These are phyloP conservation scores for Synchiropus splendidus DNA, from an alignment of 2,113 vertebrate species.

Conservation along the genomic window DNA sequence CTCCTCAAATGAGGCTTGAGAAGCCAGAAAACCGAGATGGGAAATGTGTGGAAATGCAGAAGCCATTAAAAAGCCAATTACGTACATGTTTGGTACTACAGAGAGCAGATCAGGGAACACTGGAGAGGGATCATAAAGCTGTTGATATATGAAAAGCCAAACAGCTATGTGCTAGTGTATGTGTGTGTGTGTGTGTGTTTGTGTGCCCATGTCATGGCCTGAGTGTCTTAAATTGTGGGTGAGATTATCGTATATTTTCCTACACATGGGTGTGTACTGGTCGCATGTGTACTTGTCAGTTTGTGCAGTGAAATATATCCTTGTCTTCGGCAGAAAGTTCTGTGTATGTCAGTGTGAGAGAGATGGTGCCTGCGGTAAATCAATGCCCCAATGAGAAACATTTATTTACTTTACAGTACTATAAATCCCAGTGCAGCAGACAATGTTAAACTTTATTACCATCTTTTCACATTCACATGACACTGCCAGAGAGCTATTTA, in stretches of 20 bases:
- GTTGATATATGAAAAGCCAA: constrained; percentile 72
- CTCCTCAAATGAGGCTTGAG: constrained; percentile 43
- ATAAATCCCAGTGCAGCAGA: constrained; percentile 42
- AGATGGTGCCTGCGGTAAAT: constrained; percentile 8
- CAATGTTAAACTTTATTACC: constrained; percentile 39
- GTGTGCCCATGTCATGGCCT: constrained; percentile 2
- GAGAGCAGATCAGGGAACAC: constrained; percentile 63
- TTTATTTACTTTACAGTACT: constrained; percentile 49
- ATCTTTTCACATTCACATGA: constrained; percentile 45
- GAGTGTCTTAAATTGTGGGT: background rate
- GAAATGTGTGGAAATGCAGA: constrained; percentile 61
- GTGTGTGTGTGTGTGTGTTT: constrained; percentile 1
- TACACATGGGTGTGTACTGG: background rate
- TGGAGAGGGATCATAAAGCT: constrained; percentile 66
- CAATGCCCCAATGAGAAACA: constrained; percentile 40
- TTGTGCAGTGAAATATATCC: background rate
- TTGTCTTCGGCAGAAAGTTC: constrained; percentile 1
- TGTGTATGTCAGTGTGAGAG: constrained; percentile 4
- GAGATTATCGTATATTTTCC: background rate
- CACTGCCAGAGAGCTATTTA: constrained; percentile 22
- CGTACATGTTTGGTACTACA: constrained; percentile 53
- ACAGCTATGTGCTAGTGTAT: constrained; percentile 35
- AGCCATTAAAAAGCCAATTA: constrained; percentile 86
- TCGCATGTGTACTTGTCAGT: constrained; percentile 4
- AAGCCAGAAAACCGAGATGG: constrained; percentile 36